A percentile compares a stretch with the other conserved stretches of the same genome.
phyloP scores from a whole-genome alignment of 2,113 vertebrate species.

The Hipposideros armiger region DNA sequence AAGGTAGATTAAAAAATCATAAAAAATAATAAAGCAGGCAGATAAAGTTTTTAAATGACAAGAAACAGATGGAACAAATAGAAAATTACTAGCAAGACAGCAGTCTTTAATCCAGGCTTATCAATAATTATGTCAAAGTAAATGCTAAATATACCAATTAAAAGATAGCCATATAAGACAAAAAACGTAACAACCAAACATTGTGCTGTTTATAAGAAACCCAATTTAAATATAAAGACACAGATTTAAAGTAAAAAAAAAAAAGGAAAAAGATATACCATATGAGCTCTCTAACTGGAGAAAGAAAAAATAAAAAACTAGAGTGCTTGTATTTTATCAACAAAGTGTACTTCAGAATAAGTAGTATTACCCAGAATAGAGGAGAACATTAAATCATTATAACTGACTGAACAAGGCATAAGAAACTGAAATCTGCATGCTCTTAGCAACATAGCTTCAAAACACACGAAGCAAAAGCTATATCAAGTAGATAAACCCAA shows the following conservation, averaged over 20 bases:
- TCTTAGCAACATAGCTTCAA: neutral
- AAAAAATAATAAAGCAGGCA: neutral
- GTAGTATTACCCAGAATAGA: neutral
- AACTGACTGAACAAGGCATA: neutral
- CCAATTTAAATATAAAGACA: neutral
- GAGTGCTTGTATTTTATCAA: neutral
- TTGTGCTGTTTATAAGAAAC: neutral
- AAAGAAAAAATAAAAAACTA: neutral
- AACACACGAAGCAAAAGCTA: neutral
- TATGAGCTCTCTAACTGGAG: neutral
- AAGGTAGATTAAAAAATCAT: neutral
- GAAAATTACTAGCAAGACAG: neutral
- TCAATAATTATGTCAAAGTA: neutral
- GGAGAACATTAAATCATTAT: neutral
- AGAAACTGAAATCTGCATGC: neutral
- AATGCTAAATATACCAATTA: neutral
- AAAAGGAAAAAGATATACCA: neutral
- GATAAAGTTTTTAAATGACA: neutral
- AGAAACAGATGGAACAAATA: neutral
- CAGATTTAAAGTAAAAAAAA: neutral
- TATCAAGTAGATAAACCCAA: neutral
- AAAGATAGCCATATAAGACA: neutral
- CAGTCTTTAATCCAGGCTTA: neutral
- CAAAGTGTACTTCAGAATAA: neutral
- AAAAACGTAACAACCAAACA: neutral